phyloP scores from a whole-genome alignment of 2,797 vertebrate species.

The Heliangelus exortis region DNA sequence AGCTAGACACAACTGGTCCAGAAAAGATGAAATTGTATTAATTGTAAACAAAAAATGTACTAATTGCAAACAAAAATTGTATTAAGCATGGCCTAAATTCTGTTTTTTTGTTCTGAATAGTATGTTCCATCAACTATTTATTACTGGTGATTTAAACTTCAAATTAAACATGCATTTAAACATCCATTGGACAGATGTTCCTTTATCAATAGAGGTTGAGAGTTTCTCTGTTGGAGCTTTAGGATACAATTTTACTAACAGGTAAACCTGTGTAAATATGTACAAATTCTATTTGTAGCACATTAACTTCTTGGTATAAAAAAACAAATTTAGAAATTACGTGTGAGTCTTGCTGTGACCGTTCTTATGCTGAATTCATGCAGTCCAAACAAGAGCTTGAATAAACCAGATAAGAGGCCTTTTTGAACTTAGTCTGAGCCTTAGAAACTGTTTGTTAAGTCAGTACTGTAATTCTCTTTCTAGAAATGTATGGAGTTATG shows the following conservation, averaged over 20 bases:
- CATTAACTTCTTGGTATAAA: constrained; percentile 85
- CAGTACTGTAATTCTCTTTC: constrained; percentile 63
- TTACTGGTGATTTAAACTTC: constrained; percentile 76
- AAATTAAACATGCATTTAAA: constrained; percentile 58
- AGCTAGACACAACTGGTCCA: constrained; percentile 48
- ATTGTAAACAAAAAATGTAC: background rate
- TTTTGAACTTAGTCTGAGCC: constrained; percentile 55
- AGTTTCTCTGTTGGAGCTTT: constrained; percentile 69
- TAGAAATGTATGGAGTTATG: constrained; percentile 8
- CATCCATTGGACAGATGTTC: constrained; percentile 73
- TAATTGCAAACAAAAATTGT: constrained; percentile 45
- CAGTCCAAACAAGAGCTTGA: constrained; percentile 48
- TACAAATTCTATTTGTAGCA: constrained; percentile 86
- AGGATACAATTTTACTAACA: constrained; percentile 81
- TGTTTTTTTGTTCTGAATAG: constrained; percentile 76
- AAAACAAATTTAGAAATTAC: constrained; percentile 85
- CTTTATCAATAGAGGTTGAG: constrained; percentile 49
- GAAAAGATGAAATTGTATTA: constrained; percentile 63
- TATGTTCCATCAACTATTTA: constrained; percentile 74
- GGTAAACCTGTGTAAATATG: constrained; percentile 83
- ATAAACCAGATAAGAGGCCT: constrained; percentile 64
- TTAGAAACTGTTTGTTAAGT: constrained; percentile 59
- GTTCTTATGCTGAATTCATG: constrained; percentile 58
- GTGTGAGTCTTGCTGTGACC: constrained; percentile 76
- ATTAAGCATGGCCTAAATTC: constrained; percentile 79